Evolutionary conservation across 2,888 invertebrate genomes (phyloP).

Genomic region (Eupithecia subfuscata): DNA sequence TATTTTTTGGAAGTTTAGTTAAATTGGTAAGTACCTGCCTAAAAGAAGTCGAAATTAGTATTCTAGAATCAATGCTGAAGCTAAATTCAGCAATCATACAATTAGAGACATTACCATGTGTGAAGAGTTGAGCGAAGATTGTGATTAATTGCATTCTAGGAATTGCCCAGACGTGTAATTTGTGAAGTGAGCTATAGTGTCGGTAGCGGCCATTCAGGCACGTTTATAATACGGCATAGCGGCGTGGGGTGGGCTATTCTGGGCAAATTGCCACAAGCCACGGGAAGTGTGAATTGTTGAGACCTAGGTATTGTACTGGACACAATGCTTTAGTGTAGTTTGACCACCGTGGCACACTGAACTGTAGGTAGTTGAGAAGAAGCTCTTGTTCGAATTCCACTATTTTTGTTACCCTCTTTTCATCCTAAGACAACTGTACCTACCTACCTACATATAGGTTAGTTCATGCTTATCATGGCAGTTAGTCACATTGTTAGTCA

Average conservation of each 20-base stretch:
- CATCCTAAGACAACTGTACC: not conserved
- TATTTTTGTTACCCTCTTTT: not conserved
- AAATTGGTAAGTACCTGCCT: not conserved
- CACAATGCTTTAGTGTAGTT: not conserved
- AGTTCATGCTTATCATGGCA: not conserved
- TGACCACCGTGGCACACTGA: not conserved
- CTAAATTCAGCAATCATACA: not conserved
- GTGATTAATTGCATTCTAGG: constrained; percentile 6
- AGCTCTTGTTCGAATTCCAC: not conserved
- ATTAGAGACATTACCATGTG: not conserved
- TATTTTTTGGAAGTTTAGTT: not conserved
- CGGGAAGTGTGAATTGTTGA: constrained; percentile 31
- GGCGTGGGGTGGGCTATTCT: constrained; percentile 24
- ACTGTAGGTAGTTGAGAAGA: not conserved
- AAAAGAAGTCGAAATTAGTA: no score
- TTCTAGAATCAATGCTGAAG: not conserved
- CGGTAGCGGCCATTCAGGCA: not conserved
- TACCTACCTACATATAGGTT: not conserved
- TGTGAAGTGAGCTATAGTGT: not conserved
- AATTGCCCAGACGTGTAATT: not conserved
- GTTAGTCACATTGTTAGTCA: not conserved
- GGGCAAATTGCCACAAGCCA: constrained; percentile 29
- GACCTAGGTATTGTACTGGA: constrained; percentile 19
- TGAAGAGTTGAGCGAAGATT: not conserved
- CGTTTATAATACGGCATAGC: constrained; percentile 10